These are phyloP conservation scores for Heteromormyrus szaboi DNA, from an alignment of 2,797 vertebrate genomes.

Conservation along the genomic window DNA sequence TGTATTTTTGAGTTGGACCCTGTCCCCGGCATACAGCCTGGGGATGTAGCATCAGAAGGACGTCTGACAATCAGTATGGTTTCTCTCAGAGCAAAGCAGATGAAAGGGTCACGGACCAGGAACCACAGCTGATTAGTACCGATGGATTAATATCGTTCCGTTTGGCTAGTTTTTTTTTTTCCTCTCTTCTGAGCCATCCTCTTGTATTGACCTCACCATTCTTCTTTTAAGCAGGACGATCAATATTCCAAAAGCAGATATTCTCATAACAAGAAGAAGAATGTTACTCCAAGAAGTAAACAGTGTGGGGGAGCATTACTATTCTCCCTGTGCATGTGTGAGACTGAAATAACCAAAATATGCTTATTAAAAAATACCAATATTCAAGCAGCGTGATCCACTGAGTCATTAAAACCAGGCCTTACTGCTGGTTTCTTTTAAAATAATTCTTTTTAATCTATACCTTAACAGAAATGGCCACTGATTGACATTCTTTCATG, in stretches of 20 bases:
- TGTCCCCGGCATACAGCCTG: not conserved
- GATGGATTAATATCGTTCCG: conserved; percentile 29
- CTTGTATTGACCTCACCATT: conserved; percentile 21
- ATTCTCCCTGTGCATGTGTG: not conserved
- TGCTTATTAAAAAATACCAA: not conserved
- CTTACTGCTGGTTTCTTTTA: not conserved
- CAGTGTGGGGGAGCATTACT: not conserved
- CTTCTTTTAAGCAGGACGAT: conserved; percentile 25
- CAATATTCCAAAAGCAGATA: conserved; percentile 14
- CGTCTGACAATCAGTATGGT: conserved; percentile 17
- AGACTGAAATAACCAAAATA: not conserved
- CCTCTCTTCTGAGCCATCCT: not conserved
- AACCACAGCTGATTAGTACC: conserved; percentile 21
- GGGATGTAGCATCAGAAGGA: not conserved
- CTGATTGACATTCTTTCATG: not conserved
- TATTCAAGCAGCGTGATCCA: not conserved
- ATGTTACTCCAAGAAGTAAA: conserved; percentile 2
- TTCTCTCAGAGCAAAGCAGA: conserved; percentile 21
- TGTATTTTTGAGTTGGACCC: not conserved
- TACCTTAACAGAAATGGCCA: not conserved
- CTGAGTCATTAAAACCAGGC: not conserved
- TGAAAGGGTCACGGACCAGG: conserved; percentile 6
- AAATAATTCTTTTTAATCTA: not conserved
- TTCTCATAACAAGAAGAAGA: conserved; percentile 1
- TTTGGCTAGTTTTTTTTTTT: not conserved